Base-by-base conservation (phyloP, 2,797 vertebrate species). In the Enteromius viviparus region DNA sequence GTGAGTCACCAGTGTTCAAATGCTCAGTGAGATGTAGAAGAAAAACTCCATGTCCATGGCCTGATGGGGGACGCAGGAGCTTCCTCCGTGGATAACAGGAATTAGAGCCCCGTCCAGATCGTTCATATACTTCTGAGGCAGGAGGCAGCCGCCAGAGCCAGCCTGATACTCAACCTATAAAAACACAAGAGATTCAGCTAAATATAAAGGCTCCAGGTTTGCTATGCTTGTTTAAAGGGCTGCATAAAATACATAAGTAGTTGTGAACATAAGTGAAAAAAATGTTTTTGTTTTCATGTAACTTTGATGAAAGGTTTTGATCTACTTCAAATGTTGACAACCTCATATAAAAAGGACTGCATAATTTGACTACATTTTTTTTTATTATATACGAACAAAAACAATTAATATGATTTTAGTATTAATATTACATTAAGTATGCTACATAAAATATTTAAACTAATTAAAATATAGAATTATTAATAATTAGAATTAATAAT, bases 161-260 rank as follows among this genome's bases (percentile, higher is more conserved):
- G 96, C 97, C 85, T 96, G 95, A 91, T 97, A 99, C 90, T 99
- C 98, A 85, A 98, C 96, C 98, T 99, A 90, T 12, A 78, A 81
- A n/a, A 53, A 32, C 66, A 15, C 3, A 0, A 23, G 49, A 9
- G 19, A n/a, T 58, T 58, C n/a, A 23, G 55, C 9, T 58, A 23
- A 58, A 58, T 23, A 23, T 12, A 53, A 58, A 23, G n/a, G 55
- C 55, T 58, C n/a, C n/a, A 58, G 55, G 49, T 51, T 51, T 19
- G 15, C 49, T 51, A 17, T 51, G 49, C 49, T 51, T 51, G 49
- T 19, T 19, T 51, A 19, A 19, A 51, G 15, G 49, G 49, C 49
- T 6, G 5, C 49, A 51, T 47, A 47, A 47, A 47, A 47, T 15
- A 47, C 15, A 4, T 15, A 49, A 49, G 14, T 15, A 49, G 47